Evolutionary conservation across 2,113 vertebrate species (phyloP), one percentile per base, ranked within the genome.

Genomic region (Sula dactylatra): DNA sequence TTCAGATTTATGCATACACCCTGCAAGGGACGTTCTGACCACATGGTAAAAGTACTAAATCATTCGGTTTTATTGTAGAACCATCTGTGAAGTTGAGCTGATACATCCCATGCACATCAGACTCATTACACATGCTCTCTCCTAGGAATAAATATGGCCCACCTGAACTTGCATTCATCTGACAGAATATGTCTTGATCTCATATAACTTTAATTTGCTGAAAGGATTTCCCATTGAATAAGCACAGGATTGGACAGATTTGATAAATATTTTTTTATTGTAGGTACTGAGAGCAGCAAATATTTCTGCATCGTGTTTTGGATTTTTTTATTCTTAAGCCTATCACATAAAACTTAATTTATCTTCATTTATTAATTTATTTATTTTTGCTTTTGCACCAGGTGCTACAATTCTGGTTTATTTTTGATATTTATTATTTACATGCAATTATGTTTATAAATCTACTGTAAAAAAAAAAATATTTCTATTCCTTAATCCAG

Each of bases 331-430:
- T 54, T 59, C n/a, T 45, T 40, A 66, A 62, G 1, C 6, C 7
- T 54, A 24, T 1, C 4, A 19, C 18, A 61, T 7, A 52, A 50
- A 74, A 80, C 4, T 20, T 73, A 32, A 5, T 67, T 79, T 77
- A 5, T 29, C 20, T 47, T 36, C 9, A 20, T 16, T 38, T 74
- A 34, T 50, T n/a, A 12, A 24, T 69, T 65, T 45, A 9, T 56
- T 64, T 54, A 10, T 17, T 58, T 82, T 79, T 88, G 2, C 1
- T 42, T 73, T 73, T 77, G 6, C 0, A 0, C 5, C 10, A 61
- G 6, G 7, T 65, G 20, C 8, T 62, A 8, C 4, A 29, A 26
- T 34, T 42, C 40, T 29, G 7, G 26, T 22, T 78, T 79, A 49
- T 61, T 72, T 9, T 34, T 73, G 9, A 16, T 66, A 50, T 62